Evolutionary conservation across 2,797 vertebrate species (phyloP), one percentile per base, ranked within the genome.

Genomic region (Anguilla marmorata): DNA sequence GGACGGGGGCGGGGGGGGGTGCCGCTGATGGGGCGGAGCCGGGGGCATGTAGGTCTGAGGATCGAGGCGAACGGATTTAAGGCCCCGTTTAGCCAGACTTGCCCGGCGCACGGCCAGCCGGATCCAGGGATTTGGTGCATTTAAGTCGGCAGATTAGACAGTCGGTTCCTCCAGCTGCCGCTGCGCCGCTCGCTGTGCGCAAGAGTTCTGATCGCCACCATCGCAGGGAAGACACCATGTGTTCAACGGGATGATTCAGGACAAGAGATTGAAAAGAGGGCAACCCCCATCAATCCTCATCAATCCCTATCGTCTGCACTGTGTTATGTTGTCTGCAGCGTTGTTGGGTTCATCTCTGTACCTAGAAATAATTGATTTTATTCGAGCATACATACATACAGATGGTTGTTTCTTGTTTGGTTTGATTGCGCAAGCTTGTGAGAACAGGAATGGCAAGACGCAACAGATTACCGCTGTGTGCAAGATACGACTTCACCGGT

Each of bases 1-100:
- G 30, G 12, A 6, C 6, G 33, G 6, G 33, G 1, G 60, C 12
- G 19, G 37, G 76, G 76, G 4, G 14, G 14, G 7, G 72, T 3
- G 33, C 9, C 11, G 12, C 27, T 14, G 72, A 91, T 91, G 92
- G 90, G 56, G 85, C 88, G 91, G 87, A 45, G 37, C 37, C 2
- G 74, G 76, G 16, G 45, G 33, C 2, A 5, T 16, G 72, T 90
- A 92, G 93, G 90, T 41, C 79, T 88, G 91, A 87, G 0, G 8
- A 58, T n/a, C n/a, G 45, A 88, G 92, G 94, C 93, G 52, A 89
- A 83, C 88, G 93, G 91, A 94, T 90, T 90, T 91, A 90, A 41
- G 0, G 90, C 85, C 88, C 21, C 80, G 88, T 92, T 92, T 88
- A 90, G 2, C 2, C 27, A 72, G 87, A 72, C 89, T 91, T 91